Conservation (phyloP, 2,888 invertebrate genomes). For the Mystacides longicornis region DNA sequence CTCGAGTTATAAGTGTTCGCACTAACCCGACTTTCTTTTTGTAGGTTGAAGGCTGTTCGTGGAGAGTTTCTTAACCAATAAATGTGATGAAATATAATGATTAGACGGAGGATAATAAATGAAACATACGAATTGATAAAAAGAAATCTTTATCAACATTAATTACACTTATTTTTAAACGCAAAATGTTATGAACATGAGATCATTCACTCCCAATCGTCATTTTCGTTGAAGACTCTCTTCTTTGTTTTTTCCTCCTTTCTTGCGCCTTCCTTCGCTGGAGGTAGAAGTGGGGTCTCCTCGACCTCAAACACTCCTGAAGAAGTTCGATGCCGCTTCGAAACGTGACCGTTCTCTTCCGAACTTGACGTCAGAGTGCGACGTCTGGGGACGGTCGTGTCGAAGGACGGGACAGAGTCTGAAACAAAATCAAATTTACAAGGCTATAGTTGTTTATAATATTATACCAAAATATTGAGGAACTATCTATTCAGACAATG, state of each 20-base stretch:
- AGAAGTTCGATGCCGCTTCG: conserved; percentile 10
- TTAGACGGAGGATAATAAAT: no score
- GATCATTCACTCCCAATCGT: conserved; percentile 13
- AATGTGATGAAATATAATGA: no score
- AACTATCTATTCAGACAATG: no score
- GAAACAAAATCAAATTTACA: neutral
- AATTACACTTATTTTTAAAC: no score
- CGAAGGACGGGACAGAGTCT: neutral
- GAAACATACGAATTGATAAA: no score
- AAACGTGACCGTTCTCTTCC: neutral
- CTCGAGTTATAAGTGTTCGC: no score
- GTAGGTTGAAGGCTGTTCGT: no score
- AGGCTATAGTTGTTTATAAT: neutral
- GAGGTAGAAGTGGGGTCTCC: neutral
- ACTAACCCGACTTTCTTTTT: no score
- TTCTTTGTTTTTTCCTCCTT: conserved; percentile 1
- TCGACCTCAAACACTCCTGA: conserved; percentile 10
- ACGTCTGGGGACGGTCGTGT: neutral
- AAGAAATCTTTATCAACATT: no score
- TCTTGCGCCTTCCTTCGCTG: no score
- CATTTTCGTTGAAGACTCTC: conserved; percentile 9
- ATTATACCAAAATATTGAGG: neutral
- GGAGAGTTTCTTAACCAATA: no score
- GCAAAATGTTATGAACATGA: no score
- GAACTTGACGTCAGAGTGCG: neutral